Evolutionary conservation across 2,797 vertebrate species (phyloP), one percentile per base, ranked within the genome.

Genomic region (Syngnathus acus): DNA sequence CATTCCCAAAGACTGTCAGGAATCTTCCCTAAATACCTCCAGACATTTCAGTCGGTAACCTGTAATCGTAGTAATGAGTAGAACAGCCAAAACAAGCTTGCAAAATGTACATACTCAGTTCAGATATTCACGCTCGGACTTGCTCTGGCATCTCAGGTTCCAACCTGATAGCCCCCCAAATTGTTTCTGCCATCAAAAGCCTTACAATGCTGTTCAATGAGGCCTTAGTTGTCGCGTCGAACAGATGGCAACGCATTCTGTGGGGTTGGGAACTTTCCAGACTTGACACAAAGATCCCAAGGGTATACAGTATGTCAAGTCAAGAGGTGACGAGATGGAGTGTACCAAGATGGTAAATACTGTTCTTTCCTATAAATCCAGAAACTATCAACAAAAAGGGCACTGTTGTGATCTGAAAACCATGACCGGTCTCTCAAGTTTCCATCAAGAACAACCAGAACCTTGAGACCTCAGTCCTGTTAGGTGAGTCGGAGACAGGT

Each of bases 141-240:
- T 70, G 68, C 66, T 75, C 74, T 74, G 78, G 73, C 82, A 75
- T 88, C 86, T 89, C 74, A 73, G 73, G 71, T 89, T 92, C 89
- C 88, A 84, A 89, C 89, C 88, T 88, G 89, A 91, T 90, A 89
- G 84, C 77, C 78, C 78, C 68, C 71, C 69, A 86, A 86, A 89
- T 84, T 86, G 86, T 78, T 74, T 72, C 78, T 79, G 82, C 84
- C 86, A 86, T 11, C 80, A 74, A 82, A 80, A 84, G 77, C 79
- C 86, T 84, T 78, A 75, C 60, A 78, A 82, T 68, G 74, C 63
- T 62, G 68, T 68, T 75, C 77, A 47, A 53, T 77, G 69, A 38
- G 71, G 66, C 69, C 69, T 66, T 82, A 74, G 82, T 82, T 81
- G 81, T 82, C 68, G 74, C 70, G 68, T 66, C 76, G 80, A 82